Evolutionary conservation across 2,113 vertebrate species (phyloP).

Genomic region (Phalacrocorax brasilianus): DNA sequence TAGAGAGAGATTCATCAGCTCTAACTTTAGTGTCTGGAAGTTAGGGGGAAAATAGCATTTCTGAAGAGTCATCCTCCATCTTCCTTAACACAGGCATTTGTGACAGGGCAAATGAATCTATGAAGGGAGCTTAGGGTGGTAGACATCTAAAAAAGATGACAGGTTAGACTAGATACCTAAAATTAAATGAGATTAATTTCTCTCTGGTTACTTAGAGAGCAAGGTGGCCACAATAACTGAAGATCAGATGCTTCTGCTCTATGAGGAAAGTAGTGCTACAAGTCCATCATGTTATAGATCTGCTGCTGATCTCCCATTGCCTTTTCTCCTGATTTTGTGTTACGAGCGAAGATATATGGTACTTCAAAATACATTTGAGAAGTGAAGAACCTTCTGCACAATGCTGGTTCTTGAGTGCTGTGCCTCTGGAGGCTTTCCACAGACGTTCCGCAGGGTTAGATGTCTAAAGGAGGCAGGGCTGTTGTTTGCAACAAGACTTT

Average conservation of each 20-base stretch:
- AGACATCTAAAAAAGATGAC: not conserved
- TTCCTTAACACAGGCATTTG: not conserved
- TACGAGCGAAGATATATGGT: not conserved
- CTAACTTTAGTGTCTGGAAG: not conserved
- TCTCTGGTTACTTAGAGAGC: not conserved
- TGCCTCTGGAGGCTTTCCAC: constrained; percentile 7
- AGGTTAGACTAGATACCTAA: not conserved
- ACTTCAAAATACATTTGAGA: constrained; percentile 18
- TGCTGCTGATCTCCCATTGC: not conserved
- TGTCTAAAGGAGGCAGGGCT: not conserved
- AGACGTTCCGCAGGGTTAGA: not conserved
- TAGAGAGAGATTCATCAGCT: not conserved
- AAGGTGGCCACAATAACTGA: not conserved
- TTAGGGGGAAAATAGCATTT: not conserved
- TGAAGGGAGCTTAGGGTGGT: not conserved
- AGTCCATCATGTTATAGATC: not conserved
- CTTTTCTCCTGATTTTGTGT: not conserved
- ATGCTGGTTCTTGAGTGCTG: not conserved
- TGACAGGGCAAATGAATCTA: not conserved
- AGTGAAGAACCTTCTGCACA: not conserved
- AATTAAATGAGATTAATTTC: not conserved
- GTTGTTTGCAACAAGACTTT: not conserved
- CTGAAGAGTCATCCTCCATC: not conserved
- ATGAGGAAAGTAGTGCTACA: not conserved
- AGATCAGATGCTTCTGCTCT: not conserved